phyloP scores from a whole-genome alignment of 2,797 vertebrate genomes.

The Zonotrichia albicollis region DNA sequence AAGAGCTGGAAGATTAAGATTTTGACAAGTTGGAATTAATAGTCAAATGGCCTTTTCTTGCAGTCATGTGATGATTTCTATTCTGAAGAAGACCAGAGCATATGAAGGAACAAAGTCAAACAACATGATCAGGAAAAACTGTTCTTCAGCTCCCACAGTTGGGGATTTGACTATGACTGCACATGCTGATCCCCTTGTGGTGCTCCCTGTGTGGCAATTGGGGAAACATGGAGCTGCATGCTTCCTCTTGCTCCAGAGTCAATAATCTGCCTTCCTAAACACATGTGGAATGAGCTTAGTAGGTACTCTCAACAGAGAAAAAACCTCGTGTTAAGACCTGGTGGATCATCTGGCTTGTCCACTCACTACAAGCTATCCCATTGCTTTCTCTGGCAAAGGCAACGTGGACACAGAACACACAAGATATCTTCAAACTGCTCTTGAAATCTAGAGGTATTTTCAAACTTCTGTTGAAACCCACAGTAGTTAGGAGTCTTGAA shows the following conservation, averaged over 20 bases:
- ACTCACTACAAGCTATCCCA: neutral
- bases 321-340: fast-evolving
- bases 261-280: neutral
- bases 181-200: fast-evolving
- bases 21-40: neutral
- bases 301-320: neutral
- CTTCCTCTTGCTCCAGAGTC: neutral
- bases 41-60: neutral
- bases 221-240: neutral
- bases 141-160: neutral
- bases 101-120: neutral
- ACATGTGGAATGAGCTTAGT: neutral
- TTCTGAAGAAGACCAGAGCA: neutral
- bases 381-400: neutral
- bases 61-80: neutral
- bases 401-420: neutral
- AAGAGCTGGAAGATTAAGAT: neutral
- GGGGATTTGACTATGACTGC: neutral
- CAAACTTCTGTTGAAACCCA: too few species aligned
- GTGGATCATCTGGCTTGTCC: neutral
- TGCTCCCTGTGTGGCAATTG: neutral
- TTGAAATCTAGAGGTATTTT: neutral
- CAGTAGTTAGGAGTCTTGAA: neutral
- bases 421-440: neutral
- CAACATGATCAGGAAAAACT: neutral